Evolutionary conservation across 2,888 invertebrate genomes (phyloP).

Genomic region (Rotaria magnacalcarata): DNA sequence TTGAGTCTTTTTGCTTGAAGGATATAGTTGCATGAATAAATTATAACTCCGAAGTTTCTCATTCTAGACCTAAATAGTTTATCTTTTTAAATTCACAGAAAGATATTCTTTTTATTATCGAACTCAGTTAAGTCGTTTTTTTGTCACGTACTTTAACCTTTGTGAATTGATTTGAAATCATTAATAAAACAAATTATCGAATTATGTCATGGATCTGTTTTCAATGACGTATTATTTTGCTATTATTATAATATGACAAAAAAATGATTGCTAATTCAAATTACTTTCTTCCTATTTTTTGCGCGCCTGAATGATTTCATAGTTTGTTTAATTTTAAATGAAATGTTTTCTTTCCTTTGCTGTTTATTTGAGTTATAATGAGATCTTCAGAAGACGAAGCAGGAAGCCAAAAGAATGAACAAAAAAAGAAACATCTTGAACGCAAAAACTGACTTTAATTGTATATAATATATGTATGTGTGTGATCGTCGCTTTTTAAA

Average conservation of each 20-base stretch:
- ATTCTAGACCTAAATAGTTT: too few relatives aligned
- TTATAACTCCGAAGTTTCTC: too few relatives aligned
- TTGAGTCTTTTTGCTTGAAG: too few relatives aligned
- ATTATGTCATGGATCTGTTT: neutral
- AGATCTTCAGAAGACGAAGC: slow-evolving; percentile 22
- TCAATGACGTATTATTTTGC: neutral
- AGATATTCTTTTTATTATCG: neutral
- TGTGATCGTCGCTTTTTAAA: neutral
- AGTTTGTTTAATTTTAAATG: neutral
- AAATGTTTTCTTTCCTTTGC: neutral
- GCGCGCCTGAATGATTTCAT: neutral
- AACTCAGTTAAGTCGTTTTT: too few relatives aligned
- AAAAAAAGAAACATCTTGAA: neutral
- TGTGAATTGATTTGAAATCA: neutral
- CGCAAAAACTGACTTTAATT: slow-evolving; percentile 14
- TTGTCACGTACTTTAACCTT: neutral
- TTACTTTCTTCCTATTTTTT: neutral
- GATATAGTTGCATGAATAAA: too few relatives aligned
- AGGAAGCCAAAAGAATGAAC: neutral
- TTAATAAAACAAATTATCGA: neutral
- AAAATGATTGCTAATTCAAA: neutral
- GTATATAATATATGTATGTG: neutral
- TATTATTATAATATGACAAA: neutral
- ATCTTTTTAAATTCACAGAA: neutral
- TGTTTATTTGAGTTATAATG: neutral